Percentiles rank a stretch among this genome's conserved stretches.
phyloP scores from a whole-genome alignment of 2,888 invertebrate species.

The Oscheius sp. region DNA sequence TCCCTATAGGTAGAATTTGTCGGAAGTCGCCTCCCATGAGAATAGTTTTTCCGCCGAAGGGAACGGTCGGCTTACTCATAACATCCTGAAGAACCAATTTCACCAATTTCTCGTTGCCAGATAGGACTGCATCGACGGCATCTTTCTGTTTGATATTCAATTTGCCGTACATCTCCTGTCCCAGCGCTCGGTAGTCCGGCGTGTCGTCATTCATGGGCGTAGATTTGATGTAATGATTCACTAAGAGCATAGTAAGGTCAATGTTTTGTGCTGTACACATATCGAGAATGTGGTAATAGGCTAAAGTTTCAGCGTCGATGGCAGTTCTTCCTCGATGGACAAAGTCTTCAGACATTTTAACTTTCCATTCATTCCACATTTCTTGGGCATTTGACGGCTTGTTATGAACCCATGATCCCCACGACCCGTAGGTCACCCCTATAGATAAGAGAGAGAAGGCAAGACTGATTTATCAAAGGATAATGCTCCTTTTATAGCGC shows the following conservation, averaged over 20 bases:
- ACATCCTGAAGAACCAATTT: conserved; percentile 31
- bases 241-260: background rate
- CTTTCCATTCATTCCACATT: conserved; percentile 21
- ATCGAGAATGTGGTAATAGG: conserved; percentile 29
- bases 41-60: conserved; percentile 33
- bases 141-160: background rate
- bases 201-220: background rate
- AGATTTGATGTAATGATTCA: background rate
- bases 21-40: conserved; percentile 36
- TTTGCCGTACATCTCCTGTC: background rate
- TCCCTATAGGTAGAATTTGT: no score
- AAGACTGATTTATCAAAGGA: no score
- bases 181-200: background rate
- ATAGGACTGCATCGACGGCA: background rate
- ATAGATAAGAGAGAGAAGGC: no score
- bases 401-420: no score
- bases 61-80: background rate
- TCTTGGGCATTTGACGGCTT: background rate
- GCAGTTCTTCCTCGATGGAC: background rate
- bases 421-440: no score
- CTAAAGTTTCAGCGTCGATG: conserved; percentile 10
- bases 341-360: conserved; percentile 15
- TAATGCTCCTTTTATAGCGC: no score
- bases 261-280: background rate
- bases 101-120: background rate